Base-by-base conservation (phyloP, 2,888 invertebrate genomes). In the Serrognathus titanus region DNA sequence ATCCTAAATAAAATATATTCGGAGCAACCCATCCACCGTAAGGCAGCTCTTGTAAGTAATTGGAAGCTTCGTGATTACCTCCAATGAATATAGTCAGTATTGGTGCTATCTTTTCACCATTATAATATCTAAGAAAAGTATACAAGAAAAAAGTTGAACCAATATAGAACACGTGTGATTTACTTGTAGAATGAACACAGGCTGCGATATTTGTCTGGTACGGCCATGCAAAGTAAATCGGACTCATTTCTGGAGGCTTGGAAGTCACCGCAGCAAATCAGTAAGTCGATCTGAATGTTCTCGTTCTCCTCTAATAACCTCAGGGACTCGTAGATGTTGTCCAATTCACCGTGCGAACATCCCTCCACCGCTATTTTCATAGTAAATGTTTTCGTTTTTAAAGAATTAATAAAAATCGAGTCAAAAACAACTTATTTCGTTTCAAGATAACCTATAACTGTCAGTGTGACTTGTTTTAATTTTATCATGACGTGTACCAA, bases 1-100 rank as follows among this genome's bases (percentile, higher is more conserved):
- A 90, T 1, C 97, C 99, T 75, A 99, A 75, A 72, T 97, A 99
- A 78, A 92, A 99, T 66, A 99, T 98, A 72, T 97, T 97, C 1
- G 94, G 94, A 0, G 98, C 98, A 0, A 97, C 95, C 98, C 99
- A 99, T 7, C 99, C 99, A 11, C 99, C 99, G 76, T 95, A 97
- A 0, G 97, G 92, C 41, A 99, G 76, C 75, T 99, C 96, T 78
- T 96, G 95, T 52, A 99, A 82, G 78, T 94, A 94, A 78, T 97
- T 97, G 0, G 97, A 96, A 1, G 98, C 97, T 81, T 99, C 99
- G 75, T 99, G 99, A 78, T 99, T 99, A 3, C 99, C 99, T 9
- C 99, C 99, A 71, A 99, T 92, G 72, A 99, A 97, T 63, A 99
- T 80, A 0, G 99, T 99, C 57, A 97, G 79, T 47, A 95, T 80